A percentile compares a stretch with the other conserved stretches of the same genome.
Conservation (phyloP, 1,140 invertebrate species). For the Portunus trituberculatus region DNA sequence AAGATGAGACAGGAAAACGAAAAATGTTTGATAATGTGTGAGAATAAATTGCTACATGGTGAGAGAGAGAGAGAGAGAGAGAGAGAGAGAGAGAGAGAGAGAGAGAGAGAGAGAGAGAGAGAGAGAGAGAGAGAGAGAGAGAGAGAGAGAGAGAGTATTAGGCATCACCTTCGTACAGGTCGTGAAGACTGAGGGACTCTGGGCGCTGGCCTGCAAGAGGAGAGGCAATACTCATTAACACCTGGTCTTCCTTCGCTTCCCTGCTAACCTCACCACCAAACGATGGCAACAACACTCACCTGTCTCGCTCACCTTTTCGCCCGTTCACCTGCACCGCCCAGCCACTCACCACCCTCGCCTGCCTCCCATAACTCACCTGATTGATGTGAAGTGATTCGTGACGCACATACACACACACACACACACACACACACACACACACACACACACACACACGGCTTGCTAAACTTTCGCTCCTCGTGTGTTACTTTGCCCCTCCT, state of each 20-base stretch:
- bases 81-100: constrained; percentile 2
- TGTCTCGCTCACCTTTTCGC: not conserved
- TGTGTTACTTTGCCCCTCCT: no score
- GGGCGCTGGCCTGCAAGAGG: constrained; percentile 60
- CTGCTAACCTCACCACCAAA: not conserved
- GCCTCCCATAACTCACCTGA: not conserved
- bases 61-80: not conserved
- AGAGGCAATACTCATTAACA: constrained; percentile 37
- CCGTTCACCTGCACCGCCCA: no score
- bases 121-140: not conserved
- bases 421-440: no score
- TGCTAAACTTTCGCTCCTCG: no score
- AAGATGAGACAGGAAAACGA: not conserved
- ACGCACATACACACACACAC: not conserved
- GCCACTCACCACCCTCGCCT: no score
- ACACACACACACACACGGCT: no score
- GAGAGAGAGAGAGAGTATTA: not conserved
- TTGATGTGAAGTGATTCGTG: not conserved
- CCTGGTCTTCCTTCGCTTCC: not conserved
- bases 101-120: not conserved
- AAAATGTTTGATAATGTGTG: no score
- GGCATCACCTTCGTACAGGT: constrained; percentile 65
- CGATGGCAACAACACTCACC: not conserved
- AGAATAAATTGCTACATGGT: not conserved
- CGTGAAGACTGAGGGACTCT: constrained; percentile 61